Evolutionary conservation across 2,113 vertebrate species (phyloP).

Genomic region (Phrynocephalus versicolor): DNA sequence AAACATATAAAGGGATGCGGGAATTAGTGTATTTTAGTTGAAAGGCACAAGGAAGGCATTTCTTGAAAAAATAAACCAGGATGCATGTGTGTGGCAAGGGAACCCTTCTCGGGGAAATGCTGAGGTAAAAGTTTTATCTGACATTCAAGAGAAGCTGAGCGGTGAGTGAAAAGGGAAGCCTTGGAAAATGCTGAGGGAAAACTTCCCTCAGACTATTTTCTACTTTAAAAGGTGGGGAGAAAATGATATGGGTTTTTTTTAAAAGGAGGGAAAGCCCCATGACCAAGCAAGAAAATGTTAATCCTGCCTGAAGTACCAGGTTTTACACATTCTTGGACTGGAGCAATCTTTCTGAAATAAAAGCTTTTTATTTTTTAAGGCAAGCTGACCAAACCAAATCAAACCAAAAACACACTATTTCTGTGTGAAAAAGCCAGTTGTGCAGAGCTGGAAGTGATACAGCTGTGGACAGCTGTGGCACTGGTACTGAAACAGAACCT

Average conservation of each 20-base stretch:
- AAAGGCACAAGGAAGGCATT: background rate
- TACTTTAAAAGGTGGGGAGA: background rate
- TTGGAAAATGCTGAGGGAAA: background rate
- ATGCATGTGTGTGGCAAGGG: background rate
- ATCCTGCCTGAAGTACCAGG: slow-evolving; percentile 43
- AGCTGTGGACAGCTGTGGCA: slow-evolving; percentile 76
- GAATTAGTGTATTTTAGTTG: background rate
- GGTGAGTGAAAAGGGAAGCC: background rate
- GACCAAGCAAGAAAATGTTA: slow-evolving; percentile 46
- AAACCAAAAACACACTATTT: slow-evolving; percentile 42
- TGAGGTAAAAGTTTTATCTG: background rate
- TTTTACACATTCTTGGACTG: slow-evolving; percentile 44
- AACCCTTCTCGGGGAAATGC: background rate
- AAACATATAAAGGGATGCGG: slow-evolving; percentile 29
- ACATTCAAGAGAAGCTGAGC: background rate
- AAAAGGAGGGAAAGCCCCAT: background rate
- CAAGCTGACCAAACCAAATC: background rate
- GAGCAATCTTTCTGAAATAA: slow-evolving; percentile 55
- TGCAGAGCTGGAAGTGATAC: slow-evolving; percentile 70
- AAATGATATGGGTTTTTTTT: background rate
- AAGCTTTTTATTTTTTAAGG: slow-evolving; percentile 28
- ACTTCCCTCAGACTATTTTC: background rate
- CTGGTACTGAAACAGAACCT: slow-evolving; percentile 66
- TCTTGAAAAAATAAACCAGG: background rate
- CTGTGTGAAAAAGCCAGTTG: slow-evolving; percentile 67